Base-by-base conservation (phyloP, 2,797 vertebrate genomes). In the Aselliscus stoliczkanus region DNA sequence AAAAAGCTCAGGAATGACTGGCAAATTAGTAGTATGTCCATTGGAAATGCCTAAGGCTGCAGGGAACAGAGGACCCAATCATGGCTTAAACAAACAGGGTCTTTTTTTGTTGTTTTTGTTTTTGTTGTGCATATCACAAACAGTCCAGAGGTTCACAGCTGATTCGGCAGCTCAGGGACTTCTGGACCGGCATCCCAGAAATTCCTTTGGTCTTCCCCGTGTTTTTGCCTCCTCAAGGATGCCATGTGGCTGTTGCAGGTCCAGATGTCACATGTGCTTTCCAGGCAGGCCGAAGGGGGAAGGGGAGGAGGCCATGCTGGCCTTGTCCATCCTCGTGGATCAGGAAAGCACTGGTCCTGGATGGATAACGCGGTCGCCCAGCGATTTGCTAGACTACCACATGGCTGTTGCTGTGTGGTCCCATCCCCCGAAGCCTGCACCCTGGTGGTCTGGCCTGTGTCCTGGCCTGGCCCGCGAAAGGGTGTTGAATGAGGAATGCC, bases 321-420 rank as follows among this genome's bases (percentile, higher is more conserved):
- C 44, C 73, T 72, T 52, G 50, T 76, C n/a, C 15, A n/a, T 44
- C 29, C 25, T 12, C 47, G 14, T 9, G 25, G 84, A 60, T 75
- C n/a, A 80, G 47, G 47, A 92, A 25, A 2, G 3, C 7, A 1
- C 14, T 5, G 31, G 15, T 85, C 42, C 47, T 1, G 12, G 34
- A 2, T 7, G 27, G 23, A 5, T 10, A 10, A 14, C 0, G 0
- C 6, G 0, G 10, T 27, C 0, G 0, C 37, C 25, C 2, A 23
- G 34, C 0, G 3, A 6, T 42, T 3, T 34, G 20, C 34, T 25
- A 1, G 89, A 37, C 37, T 2, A 1, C 4, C 2, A 20, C 3
- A 1, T 0, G 1, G 54, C 37, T 5, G 2, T 34, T 2, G n/a
- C 1, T 0, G 0, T 14, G 13, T 0, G 29, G n/a, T 1, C 20